A percentile compares a stretch with the other conserved stretches of the same genome.
phyloP scores from a whole-genome alignment of 2,888 invertebrate genomes.

The Celastrina argiolus region DNA sequence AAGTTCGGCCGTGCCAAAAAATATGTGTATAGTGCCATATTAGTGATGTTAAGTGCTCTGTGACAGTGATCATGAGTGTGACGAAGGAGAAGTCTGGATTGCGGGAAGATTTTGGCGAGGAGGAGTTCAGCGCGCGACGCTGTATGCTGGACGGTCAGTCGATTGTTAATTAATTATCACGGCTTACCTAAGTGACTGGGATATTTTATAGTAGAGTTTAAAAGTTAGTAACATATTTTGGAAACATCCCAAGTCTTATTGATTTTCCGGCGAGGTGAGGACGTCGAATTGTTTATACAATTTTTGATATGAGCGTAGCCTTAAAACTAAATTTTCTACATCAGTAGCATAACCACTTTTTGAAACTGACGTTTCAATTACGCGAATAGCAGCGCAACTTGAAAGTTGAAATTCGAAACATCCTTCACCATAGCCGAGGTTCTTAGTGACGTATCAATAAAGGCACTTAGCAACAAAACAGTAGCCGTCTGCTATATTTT shows the following conservation, averaged over 20 bases:
- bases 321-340: neutral
- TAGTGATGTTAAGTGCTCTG: constrained; percentile 50
- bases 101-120: constrained; percentile 61
- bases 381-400: neutral
- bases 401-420: neutral
- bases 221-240: neutral
- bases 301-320: neutral
- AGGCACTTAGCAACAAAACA: neutral
- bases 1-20: constrained; percentile 39
- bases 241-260: neutral
- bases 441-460: neutral
- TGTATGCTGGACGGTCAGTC: constrained; percentile 74
- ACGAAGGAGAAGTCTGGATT: constrained; percentile 51
- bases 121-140: constrained; percentile 57
- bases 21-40: constrained; percentile 45
- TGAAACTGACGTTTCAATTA: neutral
- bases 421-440: neutral
- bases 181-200: neutral
- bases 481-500: neutral
- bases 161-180: constrained; percentile 7
- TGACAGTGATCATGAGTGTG: constrained; percentile 54
- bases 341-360: neutral
- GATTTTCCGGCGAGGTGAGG: neutral
- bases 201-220: neutral
- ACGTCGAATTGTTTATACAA: neutral